phyloP scores from a whole-genome alignment of 2,888 invertebrate species.

The Aspidapion aeneum region DNA sequence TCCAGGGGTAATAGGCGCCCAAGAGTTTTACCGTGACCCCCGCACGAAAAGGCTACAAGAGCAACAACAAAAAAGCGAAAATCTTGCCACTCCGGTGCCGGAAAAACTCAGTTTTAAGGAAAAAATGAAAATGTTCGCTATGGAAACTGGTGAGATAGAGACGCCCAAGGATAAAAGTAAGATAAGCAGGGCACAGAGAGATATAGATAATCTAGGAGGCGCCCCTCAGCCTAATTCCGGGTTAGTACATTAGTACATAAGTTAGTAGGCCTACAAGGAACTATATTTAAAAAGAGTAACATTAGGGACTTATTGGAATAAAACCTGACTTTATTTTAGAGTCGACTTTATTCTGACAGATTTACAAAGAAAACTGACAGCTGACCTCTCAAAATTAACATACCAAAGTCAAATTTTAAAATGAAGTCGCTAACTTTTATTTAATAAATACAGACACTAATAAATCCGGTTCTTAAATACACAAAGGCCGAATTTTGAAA shows the following conservation, averaged over 20 bases:
- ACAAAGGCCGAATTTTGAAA: too few relatives aligned
- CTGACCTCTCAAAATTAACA: too few relatives aligned
- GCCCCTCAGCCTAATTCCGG: slow-evolving; percentile 45
- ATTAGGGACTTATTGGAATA: too few relatives aligned
- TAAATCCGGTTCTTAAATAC: too few relatives aligned
- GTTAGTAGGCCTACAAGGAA: too few relatives aligned
- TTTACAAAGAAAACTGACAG: too few relatives aligned
- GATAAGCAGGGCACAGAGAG: slow-evolving; percentile 92
- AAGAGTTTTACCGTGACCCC: slow-evolving; percentile 97
- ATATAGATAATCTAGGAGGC: slow-evolving; percentile 70
- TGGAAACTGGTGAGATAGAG: slow-evolving; percentile 90
- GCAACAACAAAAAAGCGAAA: slow-evolving; percentile 60
- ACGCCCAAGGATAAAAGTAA: slow-evolving; percentile 95
- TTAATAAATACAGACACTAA: too few relatives aligned
- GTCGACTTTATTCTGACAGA: too few relatives aligned
- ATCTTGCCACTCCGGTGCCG: slow-evolving; percentile 64
- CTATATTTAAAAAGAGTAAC: too few relatives aligned
- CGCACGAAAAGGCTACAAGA: slow-evolving; percentile 83
- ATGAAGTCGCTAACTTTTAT: too few relatives aligned
- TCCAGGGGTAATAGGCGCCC: slow-evolving; percentile 96
- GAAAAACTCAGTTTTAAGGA: slow-evolving; percentile 96
- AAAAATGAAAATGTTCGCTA: slow-evolving; percentile 99
- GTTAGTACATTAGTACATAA: slow-evolving; percentile 34
- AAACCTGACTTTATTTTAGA: too few relatives aligned
- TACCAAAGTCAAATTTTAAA: too few relatives aligned